Conservation (phyloP, 2,797 vertebrate genomes). For the Champsocephalus gunnari region DNA sequence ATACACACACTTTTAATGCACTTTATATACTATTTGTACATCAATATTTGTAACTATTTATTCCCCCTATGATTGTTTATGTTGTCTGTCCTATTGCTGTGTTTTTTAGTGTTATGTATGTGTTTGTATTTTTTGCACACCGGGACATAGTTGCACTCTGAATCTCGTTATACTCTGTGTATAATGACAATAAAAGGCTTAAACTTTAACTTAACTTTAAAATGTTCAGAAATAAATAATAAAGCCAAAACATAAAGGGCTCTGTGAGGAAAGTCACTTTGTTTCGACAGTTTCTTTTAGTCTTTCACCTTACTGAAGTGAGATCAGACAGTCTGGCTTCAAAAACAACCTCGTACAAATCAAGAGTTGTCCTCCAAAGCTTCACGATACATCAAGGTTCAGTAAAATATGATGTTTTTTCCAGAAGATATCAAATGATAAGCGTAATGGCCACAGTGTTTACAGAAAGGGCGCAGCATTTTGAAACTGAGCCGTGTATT, state of each 20-base stretch:
- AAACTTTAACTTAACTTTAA: neutral
- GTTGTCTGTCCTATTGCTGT: too few relatives aligned
- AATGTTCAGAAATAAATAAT: slow-evolving; percentile 1
- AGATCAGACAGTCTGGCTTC: slow-evolving; percentile 9
- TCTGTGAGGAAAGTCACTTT: neutral
- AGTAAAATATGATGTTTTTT: neutral
- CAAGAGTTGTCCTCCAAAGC: neutral
- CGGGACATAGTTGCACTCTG: too few relatives aligned
- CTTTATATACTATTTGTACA: too few relatives aligned
- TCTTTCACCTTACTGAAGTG: slow-evolving; percentile 14
- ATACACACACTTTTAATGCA: too few relatives aligned
- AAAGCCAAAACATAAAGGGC: neutral
- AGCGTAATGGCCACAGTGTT: neutral
- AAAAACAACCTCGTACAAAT: slow-evolving; percentile 9
- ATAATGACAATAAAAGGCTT: too few relatives aligned
- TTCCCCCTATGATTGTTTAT: too few relatives aligned
- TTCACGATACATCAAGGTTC: neutral
- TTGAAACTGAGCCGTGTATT: slow-evolving; percentile 14
- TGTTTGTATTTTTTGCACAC: too few relatives aligned
- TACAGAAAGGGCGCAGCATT: slow-evolving; percentile 8
- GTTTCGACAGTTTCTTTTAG: neutral
- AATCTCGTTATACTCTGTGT: too few relatives aligned
- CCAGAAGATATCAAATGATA: neutral
- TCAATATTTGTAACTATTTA: too few relatives aligned
- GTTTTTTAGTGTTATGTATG: too few relatives aligned